Evolutionary conservation across 2,113 vertebrate species (phyloP), one percentile per base, ranked within the genome.

Genomic region (Accipiter cooperii): DNA sequence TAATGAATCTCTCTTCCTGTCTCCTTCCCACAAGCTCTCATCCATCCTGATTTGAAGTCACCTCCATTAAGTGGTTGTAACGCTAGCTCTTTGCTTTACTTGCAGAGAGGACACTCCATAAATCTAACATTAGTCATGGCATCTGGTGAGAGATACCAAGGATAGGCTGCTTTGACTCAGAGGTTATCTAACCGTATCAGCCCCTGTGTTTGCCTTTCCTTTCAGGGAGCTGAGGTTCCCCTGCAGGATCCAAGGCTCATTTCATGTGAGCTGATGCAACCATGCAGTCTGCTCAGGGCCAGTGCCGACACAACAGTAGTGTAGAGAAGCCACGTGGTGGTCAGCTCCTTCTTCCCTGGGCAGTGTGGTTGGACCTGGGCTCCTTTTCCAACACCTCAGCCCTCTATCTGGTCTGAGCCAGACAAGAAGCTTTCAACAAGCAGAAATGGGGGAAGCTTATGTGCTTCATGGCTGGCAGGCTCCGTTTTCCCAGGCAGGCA

Each of bases 81-180:
- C 57, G 36, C 89, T 33, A 18, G 93, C 57, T 44, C 95, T 93
- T 34, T n/a, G 47, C 95, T 97, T 91, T 90, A 79, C 93, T 89
- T 66, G 96, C 40, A 2, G 87, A 91, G 96, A 90, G 93, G 90
- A 90, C 96, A 96, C 95, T 96, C 92, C 93, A 96, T 96, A 96
- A 96, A 97, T 96, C 95, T 96, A 57, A 80, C 96, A 96, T 96
- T 97, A 96, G 96, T 92, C 95, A 96, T 95, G 95, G 95, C 57
- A 93, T 65, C 87, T 94, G 96, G 49, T 1, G 9, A 88, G 87
- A 83, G 70, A 61, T 91, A 73, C 70, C 93, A 80, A 86, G 93
- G 93, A 93, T 61, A 87, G 96, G 93, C 93, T 91, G 95, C 95
- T 80, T 89, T 90, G 93, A 84, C 96, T 97, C 95, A 87, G 95